These are phyloP conservation scores for Aleiodes leptofemur DNA, from an alignment of 2,888 invertebrate genomes.

Conservation along the genomic window DNA sequence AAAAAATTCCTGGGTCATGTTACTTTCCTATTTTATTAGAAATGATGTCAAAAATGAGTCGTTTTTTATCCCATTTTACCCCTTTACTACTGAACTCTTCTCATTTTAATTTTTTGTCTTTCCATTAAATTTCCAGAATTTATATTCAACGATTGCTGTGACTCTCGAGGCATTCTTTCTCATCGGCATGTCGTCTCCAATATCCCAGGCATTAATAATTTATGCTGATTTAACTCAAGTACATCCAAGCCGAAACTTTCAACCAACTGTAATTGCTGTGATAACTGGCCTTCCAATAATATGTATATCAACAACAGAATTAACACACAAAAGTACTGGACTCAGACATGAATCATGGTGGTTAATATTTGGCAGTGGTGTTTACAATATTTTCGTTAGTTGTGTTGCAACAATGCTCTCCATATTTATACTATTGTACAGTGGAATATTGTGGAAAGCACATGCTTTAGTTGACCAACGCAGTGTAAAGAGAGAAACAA, in stretches of 20 bases:
- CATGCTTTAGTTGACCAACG: conserved; percentile 68
- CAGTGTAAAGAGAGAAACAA: conserved; percentile 69
- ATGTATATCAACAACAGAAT: conserved; percentile 81
- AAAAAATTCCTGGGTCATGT: too few species aligned
- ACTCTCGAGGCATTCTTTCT: conserved; percentile 81
- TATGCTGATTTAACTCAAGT: conserved; percentile 83
- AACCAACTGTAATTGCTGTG: conserved; percentile 82
- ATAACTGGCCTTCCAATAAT: conserved; percentile 84
- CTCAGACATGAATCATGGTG: conserved; percentile 81
- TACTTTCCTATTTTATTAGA: too few species aligned
- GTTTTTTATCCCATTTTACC: too few species aligned
- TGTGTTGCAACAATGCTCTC: conserved; percentile 83
- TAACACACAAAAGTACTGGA: conserved; percentile 81
- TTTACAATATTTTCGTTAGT: conserved; percentile 82
- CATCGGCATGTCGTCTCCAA: conserved; percentile 82
- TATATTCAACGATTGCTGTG: conserved; percentile 79
- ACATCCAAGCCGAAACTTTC: conserved; percentile 77
- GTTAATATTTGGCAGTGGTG: conserved; percentile 78
- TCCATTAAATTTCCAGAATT: conserved; percentile 75
- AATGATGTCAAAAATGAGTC: too few species aligned
- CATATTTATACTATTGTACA: conserved; percentile 82
- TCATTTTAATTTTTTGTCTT: conserved; percentile 9
- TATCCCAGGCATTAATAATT: conserved; percentile 83
- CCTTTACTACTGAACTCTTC: too few species aligned
- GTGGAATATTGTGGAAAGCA: conserved; percentile 78